phyloP scores from a whole-genome alignment of 2,888 invertebrate genomes.

The Eustalomyia histrio region DNA sequence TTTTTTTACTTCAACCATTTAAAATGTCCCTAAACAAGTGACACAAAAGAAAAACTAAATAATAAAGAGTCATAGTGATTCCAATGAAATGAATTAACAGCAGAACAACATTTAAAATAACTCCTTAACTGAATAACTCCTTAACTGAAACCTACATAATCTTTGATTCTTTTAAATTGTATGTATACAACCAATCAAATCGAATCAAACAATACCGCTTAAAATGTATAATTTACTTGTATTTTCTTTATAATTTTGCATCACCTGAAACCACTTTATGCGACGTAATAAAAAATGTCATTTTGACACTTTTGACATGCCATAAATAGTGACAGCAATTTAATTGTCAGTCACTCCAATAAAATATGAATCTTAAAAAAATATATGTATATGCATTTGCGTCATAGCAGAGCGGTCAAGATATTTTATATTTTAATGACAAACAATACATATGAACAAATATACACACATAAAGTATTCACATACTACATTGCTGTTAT shows the following conservation, averaged over 20 bases:
- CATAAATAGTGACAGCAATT: constrained; percentile 69
- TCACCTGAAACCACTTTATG: constrained; percentile 65
- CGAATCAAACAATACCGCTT: constrained; percentile 56
- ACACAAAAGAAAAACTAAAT: constrained; percentile 40
- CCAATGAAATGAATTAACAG: constrained; percentile 52
- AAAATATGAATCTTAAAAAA: constrained; percentile 13
- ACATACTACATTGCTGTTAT: constrained; percentile 39
- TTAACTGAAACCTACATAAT: constrained; percentile 24
- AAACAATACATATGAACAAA: constrained; percentile 14
- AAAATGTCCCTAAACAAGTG: constrained; percentile 34
- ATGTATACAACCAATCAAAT: constrained; percentile 51
- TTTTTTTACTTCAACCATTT: background rate
- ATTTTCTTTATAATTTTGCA: constrained; percentile 61
- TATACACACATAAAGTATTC: background rate
- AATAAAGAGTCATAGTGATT: constrained; percentile 46
- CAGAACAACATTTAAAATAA: constrained; percentile 3
- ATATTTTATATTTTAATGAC: constrained; percentile 36
- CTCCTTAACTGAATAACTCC: background rate
- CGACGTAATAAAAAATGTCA: constrained; percentile 68
- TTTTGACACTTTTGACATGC: constrained; percentile 69
- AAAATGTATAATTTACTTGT: constrained; percentile 33
- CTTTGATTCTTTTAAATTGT: constrained; percentile 41
- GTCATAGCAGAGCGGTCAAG: constrained; percentile 59
- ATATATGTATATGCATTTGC: constrained; percentile 46
- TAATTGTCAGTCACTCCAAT: constrained; percentile 66